Percentiles rank a stretch among this genome's conserved stretches.
These are phyloP conservation scores for Ephialtes manifestator DNA, from an alignment of 2,888 invertebrate species.

Conservation along the genomic window DNA sequence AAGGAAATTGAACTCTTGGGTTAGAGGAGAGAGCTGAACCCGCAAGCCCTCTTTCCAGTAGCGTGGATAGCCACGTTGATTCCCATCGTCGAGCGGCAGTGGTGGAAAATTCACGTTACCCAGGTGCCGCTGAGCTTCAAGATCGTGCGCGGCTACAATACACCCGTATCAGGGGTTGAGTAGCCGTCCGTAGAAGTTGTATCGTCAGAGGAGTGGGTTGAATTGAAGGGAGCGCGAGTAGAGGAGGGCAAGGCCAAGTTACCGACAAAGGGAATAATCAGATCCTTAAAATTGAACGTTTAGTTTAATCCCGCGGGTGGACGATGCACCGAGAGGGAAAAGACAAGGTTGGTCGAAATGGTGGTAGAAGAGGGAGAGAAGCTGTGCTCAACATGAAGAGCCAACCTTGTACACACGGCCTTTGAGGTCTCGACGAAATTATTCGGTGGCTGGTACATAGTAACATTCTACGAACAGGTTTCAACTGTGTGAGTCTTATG, in stretches of 20 bases:
- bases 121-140: constrained; percentile 13
- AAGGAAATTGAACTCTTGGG: constrained; percentile 43
- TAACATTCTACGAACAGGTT: constrained; percentile 16
- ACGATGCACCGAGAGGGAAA: constrained; percentile 55
- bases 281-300: constrained; percentile 54
- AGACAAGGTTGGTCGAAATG: constrained; percentile 59
- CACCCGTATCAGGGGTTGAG: not conserved
- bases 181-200: constrained; percentile 5
- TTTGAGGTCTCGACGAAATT: constrained; percentile 51
- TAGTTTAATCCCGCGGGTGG: constrained; percentile 45
- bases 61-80: not conserved
- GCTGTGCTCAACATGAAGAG: constrained; percentile 22
- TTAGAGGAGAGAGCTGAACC: constrained; percentile 1
- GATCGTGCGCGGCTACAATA: constrained; percentile 25
- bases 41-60: constrained; percentile 7
- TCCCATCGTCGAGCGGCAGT: not conserved
- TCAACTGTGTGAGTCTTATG: constrained; percentile 14
- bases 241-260: constrained; percentile 2
- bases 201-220: not conserved
- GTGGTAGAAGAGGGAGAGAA: constrained; percentile 44
- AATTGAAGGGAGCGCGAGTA: constrained; percentile 1
- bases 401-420: constrained; percentile 30
- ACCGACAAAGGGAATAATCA: constrained; percentile 52
- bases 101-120: constrained; percentile 14
- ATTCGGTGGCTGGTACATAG: constrained; percentile 49